These are phyloP conservation scores for Halesus radiatus DNA, from an alignment of 1,140 invertebrate species.

Conservation along the genomic window DNA sequence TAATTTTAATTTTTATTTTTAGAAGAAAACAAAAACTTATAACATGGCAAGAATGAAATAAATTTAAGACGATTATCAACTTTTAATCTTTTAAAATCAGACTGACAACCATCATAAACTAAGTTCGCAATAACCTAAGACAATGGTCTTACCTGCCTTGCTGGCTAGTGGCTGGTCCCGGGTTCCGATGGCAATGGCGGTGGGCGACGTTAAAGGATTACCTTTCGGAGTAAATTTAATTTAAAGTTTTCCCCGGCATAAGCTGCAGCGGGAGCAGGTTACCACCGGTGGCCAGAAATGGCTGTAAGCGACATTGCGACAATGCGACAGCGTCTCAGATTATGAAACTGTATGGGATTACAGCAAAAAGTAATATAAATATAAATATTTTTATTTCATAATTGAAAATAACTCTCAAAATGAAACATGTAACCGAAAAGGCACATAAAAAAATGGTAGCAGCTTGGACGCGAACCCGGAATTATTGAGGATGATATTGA, in stretches of 20 bases:
- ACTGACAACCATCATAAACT: background rate
- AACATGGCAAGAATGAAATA: too few species aligned
- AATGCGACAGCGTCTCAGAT: background rate
- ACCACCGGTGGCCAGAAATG: background rate
- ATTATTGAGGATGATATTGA: too few species aligned
- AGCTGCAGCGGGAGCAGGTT: slow-evolving; percentile 1
- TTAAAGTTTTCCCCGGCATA: slow-evolving; percentile 38
- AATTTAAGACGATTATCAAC: background rate
- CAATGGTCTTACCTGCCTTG: background rate
- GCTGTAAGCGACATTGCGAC: background rate
- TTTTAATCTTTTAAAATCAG: too few species aligned
- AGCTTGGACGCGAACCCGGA: too few species aligned
- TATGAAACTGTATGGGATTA: too few species aligned
- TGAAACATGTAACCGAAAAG: too few species aligned
- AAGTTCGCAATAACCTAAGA: background rate
- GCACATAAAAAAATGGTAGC: too few species aligned
- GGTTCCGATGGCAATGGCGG: background rate
- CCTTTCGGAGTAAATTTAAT: slow-evolving; percentile 44
- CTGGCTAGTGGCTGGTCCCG: background rate
- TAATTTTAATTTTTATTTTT: too few species aligned
- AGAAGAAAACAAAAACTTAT: too few species aligned
- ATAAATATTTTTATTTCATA: too few species aligned
- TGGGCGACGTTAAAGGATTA: slow-evolving; percentile 40
- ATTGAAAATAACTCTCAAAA: too few species aligned
- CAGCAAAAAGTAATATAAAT: too few species aligned